A percentile compares a stretch with the other conserved stretches of the same genome.
These are phyloP conservation scores for Mus minutoides DNA, from an alignment of 2,797 vertebrate species.

Conservation along the genomic window DNA sequence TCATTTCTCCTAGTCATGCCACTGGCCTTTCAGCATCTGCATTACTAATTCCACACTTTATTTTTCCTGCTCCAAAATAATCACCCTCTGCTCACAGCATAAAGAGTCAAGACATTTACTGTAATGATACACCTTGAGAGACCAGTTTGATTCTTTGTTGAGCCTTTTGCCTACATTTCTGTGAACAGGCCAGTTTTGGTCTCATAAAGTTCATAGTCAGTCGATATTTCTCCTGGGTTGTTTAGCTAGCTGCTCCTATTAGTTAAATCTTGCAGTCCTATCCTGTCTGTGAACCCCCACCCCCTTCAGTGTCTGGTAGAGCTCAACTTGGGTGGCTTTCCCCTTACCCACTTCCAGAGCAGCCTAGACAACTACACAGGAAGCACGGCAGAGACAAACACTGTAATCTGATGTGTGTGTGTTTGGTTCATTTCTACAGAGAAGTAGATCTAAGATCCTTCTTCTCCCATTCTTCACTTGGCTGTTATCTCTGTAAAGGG, in stretches of 20 bases:
- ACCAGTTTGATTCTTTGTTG: conserved; percentile 89
- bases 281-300: not conserved
- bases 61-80: conserved; percentile 85
- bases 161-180: conserved; percentile 66
- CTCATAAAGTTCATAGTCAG: conserved; percentile 46
- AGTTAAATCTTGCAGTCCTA: conserved; percentile 46
- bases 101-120: conserved; percentile 76
- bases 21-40: conserved; percentile 87
- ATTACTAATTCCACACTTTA: conserved; percentile 89
- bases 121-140: conserved; percentile 66
- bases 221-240: conserved; percentile 4
- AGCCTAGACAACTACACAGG: not conserved
- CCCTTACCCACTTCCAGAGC: not conserved
- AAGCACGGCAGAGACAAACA: conserved; percentile 43
- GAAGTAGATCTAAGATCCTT: not conserved
- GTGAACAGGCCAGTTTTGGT: conserved; percentile 39
- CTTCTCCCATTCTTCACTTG: not conserved
- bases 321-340: not conserved
- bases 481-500: not conserved
- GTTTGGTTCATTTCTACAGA: conserved; percentile 44
- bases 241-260: not conserved
- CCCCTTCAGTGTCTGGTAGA: not conserved
- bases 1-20: conserved; percentile 82
- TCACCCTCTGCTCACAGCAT: conserved; percentile 84
- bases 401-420: not conserved